phyloP scores from a whole-genome alignment of 2,113 vertebrate genomes.

The Zosterops hypoxanthus region DNA sequence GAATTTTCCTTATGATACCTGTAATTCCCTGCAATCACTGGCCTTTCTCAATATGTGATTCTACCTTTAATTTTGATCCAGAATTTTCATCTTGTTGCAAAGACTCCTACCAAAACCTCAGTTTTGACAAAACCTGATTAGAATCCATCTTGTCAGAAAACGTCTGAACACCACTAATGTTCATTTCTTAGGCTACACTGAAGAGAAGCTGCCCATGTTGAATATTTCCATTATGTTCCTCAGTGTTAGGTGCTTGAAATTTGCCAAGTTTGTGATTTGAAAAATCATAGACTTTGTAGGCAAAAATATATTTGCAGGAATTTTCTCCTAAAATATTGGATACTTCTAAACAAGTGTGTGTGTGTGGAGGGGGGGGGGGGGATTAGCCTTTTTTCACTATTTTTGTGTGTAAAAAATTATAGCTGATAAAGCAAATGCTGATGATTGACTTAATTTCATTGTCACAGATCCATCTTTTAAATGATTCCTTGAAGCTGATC shows the following conservation, averaged over 20 bases:
- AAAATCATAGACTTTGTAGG: not conserved
- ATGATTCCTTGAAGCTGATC: not conserved
- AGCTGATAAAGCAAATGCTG: not conserved
- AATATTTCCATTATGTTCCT: not conserved
- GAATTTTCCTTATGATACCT: not conserved
- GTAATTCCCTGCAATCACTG: not conserved
- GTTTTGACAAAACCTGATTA: not conserved
- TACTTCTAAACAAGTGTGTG: not conserved
- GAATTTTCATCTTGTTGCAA: not conserved
- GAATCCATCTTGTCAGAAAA: not conserved
- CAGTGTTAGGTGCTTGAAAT: not conserved
- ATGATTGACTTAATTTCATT: not conserved
- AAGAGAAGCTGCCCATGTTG: not conserved
- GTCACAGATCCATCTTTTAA: not conserved
- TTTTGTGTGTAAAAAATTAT: not conserved
- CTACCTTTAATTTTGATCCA: not conserved
- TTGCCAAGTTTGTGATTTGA: not conserved
- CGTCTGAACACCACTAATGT: not conserved
- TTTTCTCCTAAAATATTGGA: not conserved
- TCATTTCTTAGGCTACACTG: not conserved
- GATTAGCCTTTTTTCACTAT: not conserved
- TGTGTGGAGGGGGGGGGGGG: rapidly evolving
- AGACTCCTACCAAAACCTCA: not conserved
- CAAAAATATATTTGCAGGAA: not conserved
- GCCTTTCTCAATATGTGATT: not conserved